Conservation (phyloP, 2,113 vertebrate species). For the Perca fluviatilis region DNA sequence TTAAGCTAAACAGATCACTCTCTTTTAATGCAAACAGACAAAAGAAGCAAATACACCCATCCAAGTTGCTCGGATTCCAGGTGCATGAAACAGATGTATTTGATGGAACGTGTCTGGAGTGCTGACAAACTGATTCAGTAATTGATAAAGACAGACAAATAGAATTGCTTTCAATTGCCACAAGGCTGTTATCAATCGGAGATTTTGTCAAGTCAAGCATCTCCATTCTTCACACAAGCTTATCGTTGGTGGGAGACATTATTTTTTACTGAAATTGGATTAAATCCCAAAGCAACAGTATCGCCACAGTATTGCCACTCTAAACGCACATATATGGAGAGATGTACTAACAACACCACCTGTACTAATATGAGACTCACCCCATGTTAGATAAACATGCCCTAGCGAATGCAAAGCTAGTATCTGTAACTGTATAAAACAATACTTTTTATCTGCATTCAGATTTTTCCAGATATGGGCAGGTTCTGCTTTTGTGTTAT, state of each 20-base stretch:
- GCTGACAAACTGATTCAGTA: slow-evolving; percentile 53
- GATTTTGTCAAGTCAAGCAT: slow-evolving; percentile 54
- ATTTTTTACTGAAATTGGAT: slow-evolving; percentile 41
- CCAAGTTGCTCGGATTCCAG: slow-evolving; percentile 42
- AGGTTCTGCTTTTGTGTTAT: neutral
- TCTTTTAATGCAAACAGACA: slow-evolving; percentile 47
- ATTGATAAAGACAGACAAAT: slow-evolving; percentile 64
- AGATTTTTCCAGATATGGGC: neutral
- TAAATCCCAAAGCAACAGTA: slow-evolving; percentile 29
- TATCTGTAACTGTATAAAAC: neutral
- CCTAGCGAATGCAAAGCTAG: neutral
- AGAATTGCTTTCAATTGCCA: slow-evolving; percentile 55
- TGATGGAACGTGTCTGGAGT: slow-evolving; percentile 52
- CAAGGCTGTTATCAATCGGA: slow-evolving; percentile 40
- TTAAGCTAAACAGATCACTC: slow-evolving; percentile 41
- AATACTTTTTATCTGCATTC: neutral
- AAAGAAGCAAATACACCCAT: slow-evolving; percentile 11
- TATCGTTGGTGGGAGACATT: slow-evolving; percentile 38
- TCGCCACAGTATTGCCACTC: neutral
- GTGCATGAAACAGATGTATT: slow-evolving; percentile 47
- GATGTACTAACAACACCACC: neutral
- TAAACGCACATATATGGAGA: neutral
- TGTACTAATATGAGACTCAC: neutral
- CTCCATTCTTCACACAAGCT: slow-evolving; percentile 61
- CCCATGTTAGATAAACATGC: neutral